A percentile compares a stretch with the other conserved stretches of the same genome.
These are phyloP conservation scores for Sprattus sprattus DNA, from an alignment of 2,113 vertebrate genomes.

Conservation along the genomic window DNA sequence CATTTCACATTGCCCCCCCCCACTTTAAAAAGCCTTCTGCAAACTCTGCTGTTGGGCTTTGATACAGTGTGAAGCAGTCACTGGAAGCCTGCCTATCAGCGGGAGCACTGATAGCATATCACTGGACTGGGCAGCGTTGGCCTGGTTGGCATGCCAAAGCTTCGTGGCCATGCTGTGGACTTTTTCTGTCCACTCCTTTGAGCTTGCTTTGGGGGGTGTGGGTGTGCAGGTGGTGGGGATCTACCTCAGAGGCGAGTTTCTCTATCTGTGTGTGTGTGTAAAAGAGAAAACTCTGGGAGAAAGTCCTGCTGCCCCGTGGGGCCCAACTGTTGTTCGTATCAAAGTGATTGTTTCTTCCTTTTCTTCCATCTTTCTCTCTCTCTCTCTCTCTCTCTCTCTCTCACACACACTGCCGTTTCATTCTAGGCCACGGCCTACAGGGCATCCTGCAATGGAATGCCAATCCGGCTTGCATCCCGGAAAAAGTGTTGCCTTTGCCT, in stretches of 20 bases:
- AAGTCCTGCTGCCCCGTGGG: not conserved
- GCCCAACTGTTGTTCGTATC: not conserved
- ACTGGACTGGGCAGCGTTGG: not conserved
- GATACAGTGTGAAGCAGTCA: slow-evolving; percentile 50
- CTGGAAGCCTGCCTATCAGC: slow-evolving; percentile 61
- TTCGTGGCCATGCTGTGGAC: slow-evolving; percentile 44
- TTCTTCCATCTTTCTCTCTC: not conserved
- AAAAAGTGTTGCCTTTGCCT: not conserved
- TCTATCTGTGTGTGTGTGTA: not conserved
- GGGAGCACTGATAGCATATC: slow-evolving; percentile 51
- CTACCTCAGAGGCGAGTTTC: not conserved
- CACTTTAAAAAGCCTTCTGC: not conserved
- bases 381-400: not conserved
- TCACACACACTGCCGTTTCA: not conserved
- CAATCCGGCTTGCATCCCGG: slow-evolving; percentile 5
- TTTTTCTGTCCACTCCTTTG: slow-evolving; percentile 27
- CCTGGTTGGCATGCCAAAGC: slow-evolving; percentile 27
- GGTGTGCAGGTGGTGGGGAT: not conserved
- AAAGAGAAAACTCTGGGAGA: not conserved
- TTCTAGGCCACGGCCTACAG: not conserved
- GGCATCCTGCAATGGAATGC: not conserved
- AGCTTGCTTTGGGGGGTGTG: not conserved
- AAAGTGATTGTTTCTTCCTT: not conserved
- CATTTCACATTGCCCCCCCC: not conserved
- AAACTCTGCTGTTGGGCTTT: slow-evolving; percentile 35